Evolutionary conservation across 2,113 vertebrate genomes (phyloP).

Genomic region (Sclerurus mexicanus): DNA sequence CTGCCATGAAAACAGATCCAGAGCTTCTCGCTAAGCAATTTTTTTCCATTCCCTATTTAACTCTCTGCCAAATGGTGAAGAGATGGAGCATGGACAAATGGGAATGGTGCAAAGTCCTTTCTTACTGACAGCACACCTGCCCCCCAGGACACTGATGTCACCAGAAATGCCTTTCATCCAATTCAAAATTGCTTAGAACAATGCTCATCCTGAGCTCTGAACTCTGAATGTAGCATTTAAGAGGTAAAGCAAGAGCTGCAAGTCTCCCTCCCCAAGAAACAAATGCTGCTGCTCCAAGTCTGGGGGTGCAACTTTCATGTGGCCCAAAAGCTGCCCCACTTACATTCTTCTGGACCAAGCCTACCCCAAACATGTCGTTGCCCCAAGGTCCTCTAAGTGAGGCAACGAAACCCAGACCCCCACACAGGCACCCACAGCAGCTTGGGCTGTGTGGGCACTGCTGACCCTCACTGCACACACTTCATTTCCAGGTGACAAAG

Average conservation of each 20-base stretch:
- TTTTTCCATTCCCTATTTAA: not conserved
- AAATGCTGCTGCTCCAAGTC: not conserved
- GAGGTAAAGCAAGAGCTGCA: not conserved
- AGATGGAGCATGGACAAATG: not conserved
- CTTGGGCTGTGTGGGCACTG: not conserved
- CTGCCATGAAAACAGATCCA: not conserved
- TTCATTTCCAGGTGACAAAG: fast-evolving
- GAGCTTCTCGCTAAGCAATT: not conserved
- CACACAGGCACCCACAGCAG: fast-evolving
- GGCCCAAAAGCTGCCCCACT: not conserved
- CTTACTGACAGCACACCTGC: not conserved
- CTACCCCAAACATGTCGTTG: fast-evolving
- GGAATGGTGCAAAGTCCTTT: not conserved
- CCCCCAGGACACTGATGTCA: not conserved
- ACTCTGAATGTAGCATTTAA: not conserved
- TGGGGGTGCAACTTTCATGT: not conserved
- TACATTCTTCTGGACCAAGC: not conserved
- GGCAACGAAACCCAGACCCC: not conserved
- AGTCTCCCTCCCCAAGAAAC: not conserved
- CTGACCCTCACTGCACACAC: not conserved
- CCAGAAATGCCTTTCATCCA: not conserved
- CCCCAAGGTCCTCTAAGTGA: fast-evolving
- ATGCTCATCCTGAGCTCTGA: fast-evolving
- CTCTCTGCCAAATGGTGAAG: not conserved
- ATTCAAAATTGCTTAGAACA: not conserved